Percentiles rank a stretch among this genome's conserved stretches.
Conservation (phyloP, 1,140 invertebrate genomes). For the Pararge aegeria region DNA sequence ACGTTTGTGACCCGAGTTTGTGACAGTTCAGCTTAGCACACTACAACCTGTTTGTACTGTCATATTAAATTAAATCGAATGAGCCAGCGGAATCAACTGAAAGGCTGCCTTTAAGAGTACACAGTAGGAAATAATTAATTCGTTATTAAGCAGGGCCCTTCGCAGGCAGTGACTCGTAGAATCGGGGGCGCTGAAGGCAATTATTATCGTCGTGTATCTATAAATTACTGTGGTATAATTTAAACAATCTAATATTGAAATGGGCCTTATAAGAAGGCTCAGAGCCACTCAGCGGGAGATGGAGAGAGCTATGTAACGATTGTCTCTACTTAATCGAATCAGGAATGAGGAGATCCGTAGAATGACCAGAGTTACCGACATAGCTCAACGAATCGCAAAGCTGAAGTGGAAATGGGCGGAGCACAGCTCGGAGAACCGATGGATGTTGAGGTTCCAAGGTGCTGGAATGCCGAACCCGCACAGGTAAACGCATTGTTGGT, state of each 20-base stretch:
- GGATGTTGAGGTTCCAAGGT: no score
- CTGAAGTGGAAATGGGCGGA: no score
- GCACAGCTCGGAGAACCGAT: no score
- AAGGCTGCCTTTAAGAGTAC: constrained; percentile 17
- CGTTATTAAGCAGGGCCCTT: constrained; percentile 23
- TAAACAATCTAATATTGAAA: constrained; percentile 33
- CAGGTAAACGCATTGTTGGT: no score
- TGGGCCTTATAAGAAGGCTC: no score
- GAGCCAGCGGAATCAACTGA: constrained; percentile 38
- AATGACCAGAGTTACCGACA: no score
- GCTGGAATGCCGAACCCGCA: no score
- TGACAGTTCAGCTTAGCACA: background rate
- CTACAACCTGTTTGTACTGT: background rate
- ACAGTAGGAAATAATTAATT: constrained; percentile 33
- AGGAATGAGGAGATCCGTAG: no score
- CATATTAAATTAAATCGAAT: constrained; percentile 42
- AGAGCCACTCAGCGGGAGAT: no score
- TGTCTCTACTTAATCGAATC: no score
- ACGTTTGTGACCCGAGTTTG: background rate
- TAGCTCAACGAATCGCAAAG: no score
- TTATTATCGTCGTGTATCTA: constrained; percentile 31
- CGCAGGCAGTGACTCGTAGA: constrained; percentile 18
- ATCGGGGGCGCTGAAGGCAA: constrained; percentile 19
- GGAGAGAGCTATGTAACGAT: no score
- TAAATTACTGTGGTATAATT: constrained; percentile 36